A percentile compares a stretch with the other conserved stretches of the same genome.
Evolutionary conservation across 1,140 invertebrate species (phyloP).

Genomic region (Panulirus ornatus): DNA sequence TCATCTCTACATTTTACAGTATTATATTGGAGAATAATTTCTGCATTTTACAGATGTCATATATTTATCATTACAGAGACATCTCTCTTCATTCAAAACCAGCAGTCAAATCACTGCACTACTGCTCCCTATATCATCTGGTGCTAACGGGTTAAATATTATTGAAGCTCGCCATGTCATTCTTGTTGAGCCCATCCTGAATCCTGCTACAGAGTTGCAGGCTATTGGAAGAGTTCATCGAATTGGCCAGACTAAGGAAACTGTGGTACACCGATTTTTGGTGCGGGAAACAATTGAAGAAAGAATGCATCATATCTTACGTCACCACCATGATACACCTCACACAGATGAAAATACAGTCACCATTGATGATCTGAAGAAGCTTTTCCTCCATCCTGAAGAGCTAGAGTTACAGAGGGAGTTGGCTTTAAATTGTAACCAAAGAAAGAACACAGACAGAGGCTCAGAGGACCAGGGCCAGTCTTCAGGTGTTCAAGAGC

Average conservation of each 20-base stretch:
- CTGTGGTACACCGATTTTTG: slow-evolving; percentile 82
- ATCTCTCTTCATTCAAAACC: slow-evolving; percentile 79
- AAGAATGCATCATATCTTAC: slow-evolving; percentile 80
- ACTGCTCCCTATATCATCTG: slow-evolving; percentile 84
- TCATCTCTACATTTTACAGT: neutral
- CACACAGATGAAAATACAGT: slow-evolving; percentile 76
- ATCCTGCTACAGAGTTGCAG: slow-evolving; percentile 86
- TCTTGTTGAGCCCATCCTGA: slow-evolving; percentile 87
- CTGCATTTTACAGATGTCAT: neutral
- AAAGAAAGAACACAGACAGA: neutral
- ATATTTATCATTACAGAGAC: slow-evolving; percentile 65
- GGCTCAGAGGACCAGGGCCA: neutral
- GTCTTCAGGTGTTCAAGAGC: neutral
- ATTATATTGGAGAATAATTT: neutral
- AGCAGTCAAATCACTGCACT: slow-evolving; percentile 82
- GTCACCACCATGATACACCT: slow-evolving; percentile 33
- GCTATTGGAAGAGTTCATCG: slow-evolving; percentile 88
- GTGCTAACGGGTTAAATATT: slow-evolving; percentile 88
- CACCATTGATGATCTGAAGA: slow-evolving; percentile 75
- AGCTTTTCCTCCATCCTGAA: slow-evolving; percentile 73
- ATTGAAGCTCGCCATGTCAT: slow-evolving; percentile 89
- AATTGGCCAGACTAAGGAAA: slow-evolving; percentile 86
- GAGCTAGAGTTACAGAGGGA: slow-evolving; percentile 78
- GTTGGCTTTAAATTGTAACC: neutral
- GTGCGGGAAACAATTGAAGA: slow-evolving; percentile 86